Percentiles rank a stretch among this genome's conserved stretches.
These are phyloP conservation scores for Platycercus adscitus DNA, from an alignment of 2,113 vertebrate species.

Conservation along the genomic window DNA sequence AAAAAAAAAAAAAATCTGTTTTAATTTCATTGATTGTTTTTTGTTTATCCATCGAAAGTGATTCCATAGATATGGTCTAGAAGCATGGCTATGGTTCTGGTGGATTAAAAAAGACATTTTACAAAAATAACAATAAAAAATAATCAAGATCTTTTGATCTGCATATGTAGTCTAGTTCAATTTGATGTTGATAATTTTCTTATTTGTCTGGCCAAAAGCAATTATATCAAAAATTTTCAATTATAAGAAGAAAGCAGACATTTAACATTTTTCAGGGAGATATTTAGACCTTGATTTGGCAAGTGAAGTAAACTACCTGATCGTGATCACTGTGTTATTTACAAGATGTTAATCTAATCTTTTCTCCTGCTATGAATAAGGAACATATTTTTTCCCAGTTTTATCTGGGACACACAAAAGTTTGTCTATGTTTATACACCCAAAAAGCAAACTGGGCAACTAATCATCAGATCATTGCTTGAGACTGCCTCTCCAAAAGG, in stretches of 20 bases:
- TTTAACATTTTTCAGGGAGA: background rate
- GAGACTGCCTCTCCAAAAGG: background rate
- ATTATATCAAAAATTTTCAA: background rate
- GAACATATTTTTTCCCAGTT: background rate
- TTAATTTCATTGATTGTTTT: background rate
- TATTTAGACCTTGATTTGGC: background rate
- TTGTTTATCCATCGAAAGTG: background rate
- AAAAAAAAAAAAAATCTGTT: background rate
- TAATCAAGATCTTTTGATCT: background rate
- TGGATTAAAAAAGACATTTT: background rate
- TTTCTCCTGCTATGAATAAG: background rate
- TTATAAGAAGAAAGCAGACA: background rate
- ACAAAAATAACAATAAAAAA: background rate
- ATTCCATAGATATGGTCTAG: background rate
- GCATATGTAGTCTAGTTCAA: background rate
- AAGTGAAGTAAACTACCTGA: background rate
- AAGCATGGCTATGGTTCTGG: background rate
- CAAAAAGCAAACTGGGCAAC: background rate
- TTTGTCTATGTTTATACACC: background rate
- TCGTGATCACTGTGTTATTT: background rate
- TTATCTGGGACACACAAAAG: background rate
- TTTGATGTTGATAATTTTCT: background rate
- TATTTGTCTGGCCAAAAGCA: background rate
- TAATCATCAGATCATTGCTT: fast-evolving
- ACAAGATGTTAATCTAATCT: background rate